Evolutionary conservation across 2,797 vertebrate species (phyloP), one percentile per base, ranked within the genome.

Genomic region (Anguilla megastoma): DNA sequence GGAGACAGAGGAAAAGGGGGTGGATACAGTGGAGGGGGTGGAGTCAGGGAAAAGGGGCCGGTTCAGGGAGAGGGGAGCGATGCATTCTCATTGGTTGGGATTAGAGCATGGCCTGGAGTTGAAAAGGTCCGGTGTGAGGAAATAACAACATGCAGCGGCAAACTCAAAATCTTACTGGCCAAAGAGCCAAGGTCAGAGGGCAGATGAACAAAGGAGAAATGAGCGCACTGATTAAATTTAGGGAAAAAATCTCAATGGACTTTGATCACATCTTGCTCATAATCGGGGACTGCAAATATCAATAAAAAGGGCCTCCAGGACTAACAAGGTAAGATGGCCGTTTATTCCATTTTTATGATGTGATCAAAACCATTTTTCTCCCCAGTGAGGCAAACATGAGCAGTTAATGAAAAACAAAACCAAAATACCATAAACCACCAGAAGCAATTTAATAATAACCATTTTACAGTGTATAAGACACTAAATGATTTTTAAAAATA

Each of bases 381-480:
- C 95, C 96, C 93, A 91, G 90, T 93, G 90, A 94, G 95, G 91
- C 97, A 96, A 96, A 96, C 95, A 94, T 88, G 66, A 92, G 95
- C 95, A 97, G 94, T 87, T 87, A 91, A 9, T 92, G 91, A 91
- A 91, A 84, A 50, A 90, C 33, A 8, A 41, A 71, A 86, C 6
- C 79, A 30, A 66, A 89, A 85, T 91, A 86, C 88, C 90, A 16
- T 66, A 89, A 27, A 21, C 84, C 86, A 88, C 63, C 41, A 82
- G 41, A 89, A 50, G 66, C 52, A 58, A 66, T 87, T 58, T 48
- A 84, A 60, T 58, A 82, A 79, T 45, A 58, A 52, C 56, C 52
- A 66, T 36, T 87, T 82, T 45, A 41, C 60, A 45, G 60, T 41
- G 58, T 85, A 8, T 74, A 58, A 88, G 58, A 41, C 30, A 76